phyloP scores from a whole-genome alignment of 2,797 vertebrate species.

The Calcarius lapponicus region DNA sequence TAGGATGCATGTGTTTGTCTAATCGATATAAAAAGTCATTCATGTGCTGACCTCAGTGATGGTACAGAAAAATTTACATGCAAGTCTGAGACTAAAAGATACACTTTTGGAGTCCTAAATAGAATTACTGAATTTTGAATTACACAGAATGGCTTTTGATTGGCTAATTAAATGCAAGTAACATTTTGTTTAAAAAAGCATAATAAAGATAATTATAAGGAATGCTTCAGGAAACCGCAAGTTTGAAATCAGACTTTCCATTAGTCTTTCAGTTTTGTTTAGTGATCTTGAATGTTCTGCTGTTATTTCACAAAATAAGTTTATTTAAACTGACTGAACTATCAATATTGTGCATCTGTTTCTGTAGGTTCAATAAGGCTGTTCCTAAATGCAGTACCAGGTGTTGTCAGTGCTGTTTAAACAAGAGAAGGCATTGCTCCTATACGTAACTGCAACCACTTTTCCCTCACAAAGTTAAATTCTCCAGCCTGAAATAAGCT shows the following conservation, averaged over 20 bases:
- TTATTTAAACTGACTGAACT: not conserved
- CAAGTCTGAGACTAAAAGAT: not conserved
- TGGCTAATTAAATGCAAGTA: not conserved
- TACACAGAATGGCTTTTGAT: not conserved
- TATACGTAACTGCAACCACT: not conserved
- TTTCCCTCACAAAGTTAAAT: not conserved
- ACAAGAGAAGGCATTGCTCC: not conserved
- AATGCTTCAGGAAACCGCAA: not conserved
- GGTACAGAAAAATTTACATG: not conserved
- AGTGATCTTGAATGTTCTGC: not conserved
- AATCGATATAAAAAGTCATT: not conserved
- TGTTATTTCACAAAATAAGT: not conserved
- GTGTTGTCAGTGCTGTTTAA: not conserved
- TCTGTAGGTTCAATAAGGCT: not conserved
- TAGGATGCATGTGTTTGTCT: not conserved
- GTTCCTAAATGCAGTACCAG: not conserved
- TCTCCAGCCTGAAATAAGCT: slow-evolving; percentile 5
- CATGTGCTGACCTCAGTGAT: not conserved
- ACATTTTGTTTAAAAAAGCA: not conserved
- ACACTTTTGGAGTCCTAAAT: not conserved
- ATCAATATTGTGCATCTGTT: not conserved
- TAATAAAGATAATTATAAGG: not conserved
- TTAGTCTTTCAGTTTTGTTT: not conserved
- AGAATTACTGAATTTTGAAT: not conserved
- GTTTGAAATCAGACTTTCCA: not conserved